phyloP scores from a whole-genome alignment of 1,140 invertebrate genomes.

The Platyura marginata region DNA sequence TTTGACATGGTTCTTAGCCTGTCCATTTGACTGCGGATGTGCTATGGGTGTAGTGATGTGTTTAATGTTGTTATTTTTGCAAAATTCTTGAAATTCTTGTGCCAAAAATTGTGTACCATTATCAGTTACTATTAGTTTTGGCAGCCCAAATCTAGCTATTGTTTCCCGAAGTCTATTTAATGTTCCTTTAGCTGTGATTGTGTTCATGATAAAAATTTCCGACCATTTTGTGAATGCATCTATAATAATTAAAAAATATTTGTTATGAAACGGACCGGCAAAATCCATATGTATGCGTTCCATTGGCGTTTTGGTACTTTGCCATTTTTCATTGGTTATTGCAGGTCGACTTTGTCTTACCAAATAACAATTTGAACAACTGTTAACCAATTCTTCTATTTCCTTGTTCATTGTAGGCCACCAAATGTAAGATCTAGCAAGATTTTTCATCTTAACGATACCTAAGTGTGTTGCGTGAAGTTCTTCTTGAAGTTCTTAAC shows the following conservation, averaged over 20 bases:
- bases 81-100: background rate
- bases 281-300: conserved; percentile 31
- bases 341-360: too few species aligned
- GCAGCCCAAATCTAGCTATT: background rate
- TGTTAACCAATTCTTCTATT: too few species aligned
- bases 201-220: conserved; percentile 8
- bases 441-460: too few species aligned
- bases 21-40: too few species aligned
- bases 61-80: background rate
- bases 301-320: too few species aligned
- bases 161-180: background rate
- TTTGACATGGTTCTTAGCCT: background rate
- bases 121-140: conserved; percentile 6
- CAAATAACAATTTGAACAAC: too few species aligned
- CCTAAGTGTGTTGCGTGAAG: too few species aligned
- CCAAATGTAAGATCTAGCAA: too few species aligned
- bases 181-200: background rate
- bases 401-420: too few species aligned
- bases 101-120: conserved; percentile 6
- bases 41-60: background rate
- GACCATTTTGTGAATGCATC: conserved; percentile 24
- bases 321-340: too few species aligned
- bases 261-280: conserved; percentile 20
- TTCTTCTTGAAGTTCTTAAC: too few species aligned
- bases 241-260: conserved; percentile 23